Base-by-base conservation (phyloP, 2,888 invertebrate genomes). In the Eugnorisma glareosa region DNA sequence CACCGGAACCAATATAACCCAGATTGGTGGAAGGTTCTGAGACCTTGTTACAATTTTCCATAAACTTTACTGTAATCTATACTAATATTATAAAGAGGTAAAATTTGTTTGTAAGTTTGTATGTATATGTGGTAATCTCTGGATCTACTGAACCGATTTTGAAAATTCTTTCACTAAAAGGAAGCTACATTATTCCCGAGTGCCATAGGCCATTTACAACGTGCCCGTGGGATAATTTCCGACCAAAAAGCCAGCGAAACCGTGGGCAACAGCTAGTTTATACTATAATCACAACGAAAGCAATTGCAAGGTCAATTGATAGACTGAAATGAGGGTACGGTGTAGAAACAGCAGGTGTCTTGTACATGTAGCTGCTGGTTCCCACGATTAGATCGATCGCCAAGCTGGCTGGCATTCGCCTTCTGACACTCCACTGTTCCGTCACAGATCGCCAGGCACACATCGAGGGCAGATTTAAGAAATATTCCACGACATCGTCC, bases 401-500 rank as follows among this genome's bases (percentile, higher is more conserved):
- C 87, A 89, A 75, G 82, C 85, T 85, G 85, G 84, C 89, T 86
- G 83, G 81, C 87, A 89, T 85, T 88, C 78, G 85, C 84, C 86
- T 87, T 88, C 83, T 92, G 87, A 89, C 91, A 73, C 86, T 88
- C 83, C 86, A 85, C 82, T 89, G 83, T 89, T 88, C 89, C 85
- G 91, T 89, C 89, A 84, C 94, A 96, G 96, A 96, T 90, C 96
- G 96, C 78, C 96, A 95, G 86, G 91, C 93, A 76, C 96, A 96
- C 91, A 96, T 96, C 90, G 96, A 96, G 91, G 96, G 96, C 89
- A 95, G 96, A 88, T 96, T 95, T 90, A 96, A 96, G 89, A 96
- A 96, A 93, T 96, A 96, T 90, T 96, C 96, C 84, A 96, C 96
- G 35, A 96, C 96, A 83, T 96, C 96, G 63, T 96, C 96, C 43